These are phyloP conservation scores for Linnaemya vulpina DNA, from an alignment of 2,888 invertebrate species.

Conservation along the genomic window DNA sequence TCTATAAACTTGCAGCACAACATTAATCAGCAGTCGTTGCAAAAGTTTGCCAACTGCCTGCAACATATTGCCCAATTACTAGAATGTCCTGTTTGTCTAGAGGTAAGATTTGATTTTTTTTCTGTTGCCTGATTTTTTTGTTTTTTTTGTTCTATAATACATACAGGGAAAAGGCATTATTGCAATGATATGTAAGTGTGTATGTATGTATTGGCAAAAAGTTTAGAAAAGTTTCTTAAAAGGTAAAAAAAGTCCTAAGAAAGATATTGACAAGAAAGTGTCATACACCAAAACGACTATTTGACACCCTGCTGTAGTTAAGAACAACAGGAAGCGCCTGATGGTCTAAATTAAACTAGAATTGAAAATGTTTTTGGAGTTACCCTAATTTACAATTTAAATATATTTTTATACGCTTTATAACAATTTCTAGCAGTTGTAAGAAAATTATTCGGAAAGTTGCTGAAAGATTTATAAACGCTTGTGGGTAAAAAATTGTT, in stretches of 20 bases:
- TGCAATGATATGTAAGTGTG: not conserved
- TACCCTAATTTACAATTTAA: no score
- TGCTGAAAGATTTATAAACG: no score
- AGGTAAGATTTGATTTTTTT: slow-evolving; percentile 78
- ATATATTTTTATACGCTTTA: no score
- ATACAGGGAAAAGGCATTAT: slow-evolving; percentile 32
- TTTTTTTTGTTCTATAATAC: slow-evolving; percentile 7
- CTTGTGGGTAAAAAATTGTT: no score
- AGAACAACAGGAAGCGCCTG: no score
- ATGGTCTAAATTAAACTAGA: no score
- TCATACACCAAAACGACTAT: not conserved
- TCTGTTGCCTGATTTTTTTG: no score
- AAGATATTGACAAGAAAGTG: not conserved
- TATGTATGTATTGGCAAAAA: slow-evolving; percentile 25
- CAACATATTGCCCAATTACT: slow-evolving; percentile 83
- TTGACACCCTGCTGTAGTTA: not conserved
- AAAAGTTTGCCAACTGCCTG: slow-evolving; percentile 83
- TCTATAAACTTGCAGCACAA: slow-evolving; percentile 75
- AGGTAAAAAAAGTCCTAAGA: slow-evolving; percentile 3
- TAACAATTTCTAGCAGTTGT: no score
- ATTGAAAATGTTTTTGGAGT: no score
- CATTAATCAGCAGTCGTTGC: slow-evolving; percentile 82
- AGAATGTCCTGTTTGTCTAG: slow-evolving; percentile 84
- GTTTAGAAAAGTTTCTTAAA: slow-evolving; percentile 30
- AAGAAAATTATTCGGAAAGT: no score